phyloP scores from a whole-genome alignment of 1,140 invertebrate species.

The Heliconius himera region DNA sequence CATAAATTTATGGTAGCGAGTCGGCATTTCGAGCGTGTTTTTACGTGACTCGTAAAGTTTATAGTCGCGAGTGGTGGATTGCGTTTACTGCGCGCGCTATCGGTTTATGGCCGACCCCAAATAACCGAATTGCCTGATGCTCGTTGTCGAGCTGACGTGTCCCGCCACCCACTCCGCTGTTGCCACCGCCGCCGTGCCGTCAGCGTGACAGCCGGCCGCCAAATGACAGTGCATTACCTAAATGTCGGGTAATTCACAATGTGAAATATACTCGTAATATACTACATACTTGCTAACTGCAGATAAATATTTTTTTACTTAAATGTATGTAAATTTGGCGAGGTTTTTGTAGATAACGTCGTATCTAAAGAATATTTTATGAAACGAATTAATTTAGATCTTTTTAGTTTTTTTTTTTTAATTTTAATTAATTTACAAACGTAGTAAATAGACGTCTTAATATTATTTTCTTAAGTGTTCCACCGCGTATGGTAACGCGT shows the following conservation, averaged over 20 bases:
- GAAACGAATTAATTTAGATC: not conserved
- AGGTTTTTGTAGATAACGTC: not conserved
- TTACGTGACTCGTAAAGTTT: conserved; percentile 81
- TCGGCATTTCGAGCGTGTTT: conserved; percentile 79
- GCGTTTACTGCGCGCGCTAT: conserved; percentile 78
- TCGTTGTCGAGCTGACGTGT: conserved; percentile 57
- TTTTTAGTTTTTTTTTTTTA: not conserved
- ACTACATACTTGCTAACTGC: not conserved
- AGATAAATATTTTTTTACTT: not conserved
- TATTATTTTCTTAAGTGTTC: not conserved
- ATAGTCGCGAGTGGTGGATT: conserved; percentile 80
- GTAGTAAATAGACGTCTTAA: not conserved
- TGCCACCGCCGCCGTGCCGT: conserved; percentile 4
- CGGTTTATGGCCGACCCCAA: conserved; percentile 79
- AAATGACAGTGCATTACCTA: conserved; percentile 11
- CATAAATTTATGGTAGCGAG: conserved; percentile 80
- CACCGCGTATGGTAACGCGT: not conserved
- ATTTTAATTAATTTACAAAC: not conserved
- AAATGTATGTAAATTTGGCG: not conserved
- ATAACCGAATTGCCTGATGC: conserved; percentile 75
- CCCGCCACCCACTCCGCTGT: conserved; percentile 34
- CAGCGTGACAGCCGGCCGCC: not conserved
- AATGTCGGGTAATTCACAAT: not conserved
- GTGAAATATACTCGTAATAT: not conserved
- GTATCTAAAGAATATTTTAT: not conserved